Evolutionary conservation across 2,113 vertebrate species (phyloP), one percentile per base, ranked within the genome.

Genomic region (Gymnogyps californianus): DNA sequence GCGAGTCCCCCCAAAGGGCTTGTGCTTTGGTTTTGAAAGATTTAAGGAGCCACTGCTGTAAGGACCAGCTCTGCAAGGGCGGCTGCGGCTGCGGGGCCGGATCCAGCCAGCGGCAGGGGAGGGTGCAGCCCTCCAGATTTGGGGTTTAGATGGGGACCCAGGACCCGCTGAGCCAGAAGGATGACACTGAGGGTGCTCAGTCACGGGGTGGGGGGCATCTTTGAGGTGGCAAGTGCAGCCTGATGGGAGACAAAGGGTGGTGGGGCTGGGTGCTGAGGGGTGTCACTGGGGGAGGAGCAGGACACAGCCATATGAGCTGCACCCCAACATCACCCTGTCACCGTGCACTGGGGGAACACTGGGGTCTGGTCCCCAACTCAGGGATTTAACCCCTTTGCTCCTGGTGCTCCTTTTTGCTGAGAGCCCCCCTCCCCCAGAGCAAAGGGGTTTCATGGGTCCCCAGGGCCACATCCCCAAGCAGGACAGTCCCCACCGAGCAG

Each of bases 371-470:
- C 17, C 51, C 52, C 38, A 28, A 2, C 11, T 24, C 55, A 3
- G 8, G 31, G 31, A 14, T 44, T 51, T 24, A 76, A 82, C 28
- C 62, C 18, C 26, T 64, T 77, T 57, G 13, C 31, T 71, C 44
- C 78, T 25, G n/a, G 12, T 3, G 52, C 64, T 31, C 40, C 38
- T 19, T 36, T 52, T 34, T 19, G 14, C 28, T 28, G 55, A 28
- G 13, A 9, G 6, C 46, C 58, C 16, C 7, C 5, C 14, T 17
- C 29, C 20, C 32, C 19, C 69, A 11, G n/a, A 54, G 9, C 64
- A 31, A 36, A 51, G 36, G 47, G 15, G 3, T 2, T 34, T 6
- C 10, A 0, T 1, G 47, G 11, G 26, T 54, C 10, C 44, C 36
- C 64, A 32, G 67, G 1, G 6, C 17, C 57, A 3, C 18, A 7